Evolutionary conservation across 1,140 invertebrate species (phyloP).

Genomic region (Papilio dardanus): DNA sequence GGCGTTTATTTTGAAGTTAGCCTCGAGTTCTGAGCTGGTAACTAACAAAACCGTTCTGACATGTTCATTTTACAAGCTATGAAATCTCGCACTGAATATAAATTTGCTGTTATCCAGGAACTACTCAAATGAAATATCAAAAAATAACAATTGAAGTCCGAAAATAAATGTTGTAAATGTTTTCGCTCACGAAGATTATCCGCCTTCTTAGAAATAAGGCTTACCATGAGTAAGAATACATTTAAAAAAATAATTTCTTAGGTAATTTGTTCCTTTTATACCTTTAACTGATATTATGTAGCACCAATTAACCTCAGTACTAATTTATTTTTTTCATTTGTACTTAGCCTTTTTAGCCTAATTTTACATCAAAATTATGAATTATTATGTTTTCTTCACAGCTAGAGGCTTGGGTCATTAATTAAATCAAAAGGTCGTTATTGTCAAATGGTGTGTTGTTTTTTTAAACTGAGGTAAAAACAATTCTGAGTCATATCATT

Average conservation of each 20-base stretch:
- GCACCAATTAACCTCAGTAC: slow-evolving; percentile 40
- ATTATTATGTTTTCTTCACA: background rate
- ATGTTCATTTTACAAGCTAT: background rate
- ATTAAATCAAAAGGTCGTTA: slow-evolving; percentile 1
- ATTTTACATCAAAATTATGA: slow-evolving; percentile 30
- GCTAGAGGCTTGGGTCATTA: background rate
- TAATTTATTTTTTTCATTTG: slow-evolving; percentile 41
- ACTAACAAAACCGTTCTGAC: background rate
- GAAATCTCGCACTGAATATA: background rate
- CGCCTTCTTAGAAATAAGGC: slow-evolving; percentile 78
- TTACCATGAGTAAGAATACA: slow-evolving; percentile 54
- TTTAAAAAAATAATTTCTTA: slow-evolving; percentile 48
- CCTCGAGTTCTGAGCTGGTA: background rate
- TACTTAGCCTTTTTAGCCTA: slow-evolving; percentile 20
- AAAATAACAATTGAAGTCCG: slow-evolving; percentile 42
- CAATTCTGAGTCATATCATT: slow-evolving; percentile 36
- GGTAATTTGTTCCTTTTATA: slow-evolving; percentile 47
- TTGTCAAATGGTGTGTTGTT: background rate
- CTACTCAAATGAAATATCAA: slow-evolving; percentile 37
- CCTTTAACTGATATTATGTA: slow-evolving; percentile 36
- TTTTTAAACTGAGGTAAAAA: slow-evolving; percentile 15
- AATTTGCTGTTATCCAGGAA: background rate
- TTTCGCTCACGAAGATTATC: slow-evolving; percentile 76
- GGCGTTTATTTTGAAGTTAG: background rate
- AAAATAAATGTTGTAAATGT: slow-evolving; percentile 41